phyloP scores from a whole-genome alignment of 2,797 vertebrate species.

The Percopsis omiscomaycus region DNA sequence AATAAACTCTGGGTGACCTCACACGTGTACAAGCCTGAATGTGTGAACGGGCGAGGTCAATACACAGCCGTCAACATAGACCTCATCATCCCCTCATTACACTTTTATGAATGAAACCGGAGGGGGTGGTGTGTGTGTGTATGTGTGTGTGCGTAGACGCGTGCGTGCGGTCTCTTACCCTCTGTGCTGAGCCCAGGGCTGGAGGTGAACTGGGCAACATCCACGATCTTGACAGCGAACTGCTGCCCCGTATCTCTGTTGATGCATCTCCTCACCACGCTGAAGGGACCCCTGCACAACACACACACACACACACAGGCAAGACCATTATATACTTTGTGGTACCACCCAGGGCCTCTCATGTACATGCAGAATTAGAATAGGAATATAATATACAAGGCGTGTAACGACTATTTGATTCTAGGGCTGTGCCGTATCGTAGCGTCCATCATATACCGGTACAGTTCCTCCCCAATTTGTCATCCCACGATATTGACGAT shows the following conservation, averaged over 20 bases:
- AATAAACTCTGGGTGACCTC: background rate
- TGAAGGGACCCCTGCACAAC: constrained; percentile 91
- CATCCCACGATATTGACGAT: too few species aligned
- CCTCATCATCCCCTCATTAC: too few species aligned
- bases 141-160: background rate
- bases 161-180: constrained; percentile 76
- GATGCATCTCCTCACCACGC: constrained; percentile 97
- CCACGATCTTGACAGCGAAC: constrained; percentile 98
- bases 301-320: constrained; percentile 10
- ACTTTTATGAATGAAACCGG: too few species aligned
- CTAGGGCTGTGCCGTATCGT: too few species aligned
- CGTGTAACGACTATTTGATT: too few species aligned
- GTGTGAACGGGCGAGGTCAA: background rate
- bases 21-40: background rate
- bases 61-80: too few species aligned
- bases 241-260: constrained; percentile 98
- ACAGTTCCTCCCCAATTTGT: too few species aligned
- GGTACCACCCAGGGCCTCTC: too few species aligned
- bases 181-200: constrained; percentile 99
- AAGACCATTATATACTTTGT: background rate
- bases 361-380: too few species aligned
- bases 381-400: too few species aligned
- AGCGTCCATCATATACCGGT: too few species aligned
- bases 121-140: background rate
- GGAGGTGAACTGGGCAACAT: constrained; percentile 99